Evolutionary conservation across 1,140 invertebrate species (phyloP), one percentile per base, ranked within the genome.

Genomic region (Brachionus plicatilis): DNA sequence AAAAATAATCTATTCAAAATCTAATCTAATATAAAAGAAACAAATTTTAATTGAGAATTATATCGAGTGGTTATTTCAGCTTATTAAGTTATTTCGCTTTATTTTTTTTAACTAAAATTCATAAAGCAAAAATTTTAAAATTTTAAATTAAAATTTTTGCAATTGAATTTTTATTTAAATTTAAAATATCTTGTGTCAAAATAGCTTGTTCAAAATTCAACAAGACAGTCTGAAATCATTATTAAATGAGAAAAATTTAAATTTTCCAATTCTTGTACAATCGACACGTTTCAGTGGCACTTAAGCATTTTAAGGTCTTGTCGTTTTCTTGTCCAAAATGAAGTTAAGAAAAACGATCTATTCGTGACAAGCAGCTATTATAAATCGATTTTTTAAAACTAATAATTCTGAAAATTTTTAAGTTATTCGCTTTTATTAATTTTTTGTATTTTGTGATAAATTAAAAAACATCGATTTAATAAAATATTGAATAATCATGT

Each of bases 201-300:
- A 56, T 56, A 56, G 53, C 53, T 56, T 24, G 14, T 56, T 56
- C 3, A 17, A 17, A 56, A 56, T 56, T 56, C 33, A 41, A n/a
- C 17, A 72, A 72, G 68, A 37, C 37, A 37, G 65, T 33, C 24
- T 41, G 37, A 45, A 72, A 72, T 72, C 68, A 72, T 41, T 72
- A 8, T 72, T 72, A 41, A 43, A 72, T 41, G 37, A 45, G 43
- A 72, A 43, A 47, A 41, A 72, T 72, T 72, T 72, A 43, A 72
- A 72, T 72, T 72, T 72, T 72, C 68, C 17, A 72, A 45, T 72
- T 72, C 12, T 72, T 72, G 68, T 72, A 72, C 68, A 72, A 72
- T 72, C 11, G 33, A 43, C 68, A 72, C 68, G 68, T 72, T 43
- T 72, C 68, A 72, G 33, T 72, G 68, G 41, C 68, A 72, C 68